These are phyloP conservation scores for Malaclemys terrapin DNA, from an alignment of 2,113 vertebrate species.

Conservation along the genomic window DNA sequence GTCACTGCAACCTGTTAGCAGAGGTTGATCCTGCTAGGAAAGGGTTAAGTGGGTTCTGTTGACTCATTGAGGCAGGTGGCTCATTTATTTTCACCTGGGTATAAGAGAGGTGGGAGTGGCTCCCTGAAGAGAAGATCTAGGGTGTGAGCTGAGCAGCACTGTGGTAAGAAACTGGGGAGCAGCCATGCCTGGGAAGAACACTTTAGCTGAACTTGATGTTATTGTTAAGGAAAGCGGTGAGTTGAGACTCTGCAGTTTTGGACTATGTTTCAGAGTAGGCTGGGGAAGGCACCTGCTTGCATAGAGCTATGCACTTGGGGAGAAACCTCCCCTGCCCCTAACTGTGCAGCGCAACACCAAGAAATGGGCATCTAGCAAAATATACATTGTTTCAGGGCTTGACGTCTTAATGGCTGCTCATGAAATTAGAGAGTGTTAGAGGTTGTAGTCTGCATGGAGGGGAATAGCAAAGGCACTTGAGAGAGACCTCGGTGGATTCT, in stretches of 20 bases:
- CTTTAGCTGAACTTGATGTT: not conserved
- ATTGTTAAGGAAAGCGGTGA: not conserved
- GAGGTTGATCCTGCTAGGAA: not conserved
- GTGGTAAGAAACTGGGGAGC: not conserved
- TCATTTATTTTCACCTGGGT: not conserved
- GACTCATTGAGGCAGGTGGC: not conserved
- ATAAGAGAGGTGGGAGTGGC: not conserved
- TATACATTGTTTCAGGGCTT: not conserved
- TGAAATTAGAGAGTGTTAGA: not conserved
- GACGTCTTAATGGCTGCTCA: accelerated
- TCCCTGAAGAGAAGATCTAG: not conserved
- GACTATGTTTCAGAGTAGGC: not conserved
- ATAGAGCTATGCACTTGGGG: not conserved
- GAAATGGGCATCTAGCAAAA: not conserved
- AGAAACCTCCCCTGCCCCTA: not conserved
- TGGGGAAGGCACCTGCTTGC: not conserved
- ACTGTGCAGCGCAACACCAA: not conserved
- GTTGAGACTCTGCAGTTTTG: not conserved
- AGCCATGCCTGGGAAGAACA: not conserved
- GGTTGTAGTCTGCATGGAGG: not conserved
- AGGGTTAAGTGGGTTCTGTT: not conserved
- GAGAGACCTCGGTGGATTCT: not conserved
- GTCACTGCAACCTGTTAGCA: not conserved
- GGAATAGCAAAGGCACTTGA: not conserved
- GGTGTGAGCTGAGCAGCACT: not conserved